Conservation (phyloP, 2,113 vertebrate species). For the Noturus placidus region DNA sequence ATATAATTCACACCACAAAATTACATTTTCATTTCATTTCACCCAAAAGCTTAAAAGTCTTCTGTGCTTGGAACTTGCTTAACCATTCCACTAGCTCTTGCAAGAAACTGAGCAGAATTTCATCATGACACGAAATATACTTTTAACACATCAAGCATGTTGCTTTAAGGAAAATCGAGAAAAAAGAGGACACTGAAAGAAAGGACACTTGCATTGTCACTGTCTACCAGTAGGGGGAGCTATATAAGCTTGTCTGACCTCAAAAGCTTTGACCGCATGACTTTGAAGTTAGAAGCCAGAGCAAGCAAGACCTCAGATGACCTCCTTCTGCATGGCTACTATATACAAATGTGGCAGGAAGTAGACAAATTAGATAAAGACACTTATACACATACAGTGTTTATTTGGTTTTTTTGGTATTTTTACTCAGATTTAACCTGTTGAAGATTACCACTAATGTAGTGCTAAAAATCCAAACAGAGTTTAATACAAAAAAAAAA, state of each 20-base stretch:
- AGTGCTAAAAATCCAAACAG: neutral
- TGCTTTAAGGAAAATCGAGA: neutral
- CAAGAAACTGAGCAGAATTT: conserved; percentile 8
- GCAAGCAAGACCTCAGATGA: conserved; percentile 47
- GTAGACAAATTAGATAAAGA: neutral
- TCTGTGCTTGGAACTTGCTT: neutral
- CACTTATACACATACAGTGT: neutral
- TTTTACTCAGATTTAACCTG: neutral
- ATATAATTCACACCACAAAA: neutral
- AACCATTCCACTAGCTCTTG: conserved; percentile 14
- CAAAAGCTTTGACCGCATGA: neutral
- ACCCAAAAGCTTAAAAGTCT: neutral
- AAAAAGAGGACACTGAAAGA: neutral
- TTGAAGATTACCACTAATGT: neutral
- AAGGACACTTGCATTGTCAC: neutral
- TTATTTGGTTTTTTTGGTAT: neutral
- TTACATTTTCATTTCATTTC: conserved; percentile 1
- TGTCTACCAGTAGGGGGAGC: conserved; percentile 51
- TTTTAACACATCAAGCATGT: conserved; percentile 17
- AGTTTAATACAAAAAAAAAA: neutral
- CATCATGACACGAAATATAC: conserved; percentile 20
- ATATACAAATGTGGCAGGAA: conserved; percentile 8
- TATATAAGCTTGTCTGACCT: conserved; percentile 34
- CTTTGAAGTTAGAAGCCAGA: conserved; percentile 17
- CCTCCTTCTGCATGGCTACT: conserved; percentile 34